Percentiles rank a stretch among this genome's conserved stretches.
These are phyloP conservation scores for Listrodromus nycthemerus DNA, from an alignment of 2,888 invertebrate genomes.

Conservation along the genomic window DNA sequence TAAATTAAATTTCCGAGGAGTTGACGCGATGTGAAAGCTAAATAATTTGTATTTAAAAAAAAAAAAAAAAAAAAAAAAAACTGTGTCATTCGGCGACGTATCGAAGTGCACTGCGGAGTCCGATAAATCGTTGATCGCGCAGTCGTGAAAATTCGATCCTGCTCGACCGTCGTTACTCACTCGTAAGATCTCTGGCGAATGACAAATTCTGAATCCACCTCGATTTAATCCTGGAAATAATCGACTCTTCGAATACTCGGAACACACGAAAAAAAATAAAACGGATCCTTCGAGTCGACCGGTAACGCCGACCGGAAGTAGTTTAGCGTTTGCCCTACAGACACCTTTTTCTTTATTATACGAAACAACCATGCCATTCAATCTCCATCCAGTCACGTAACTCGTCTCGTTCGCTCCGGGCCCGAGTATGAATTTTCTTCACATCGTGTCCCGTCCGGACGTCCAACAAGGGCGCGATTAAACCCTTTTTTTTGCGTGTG, in stretches of 20 bases:
- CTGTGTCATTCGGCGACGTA: background rate
- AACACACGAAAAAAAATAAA: background rate
- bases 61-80: slow-evolving; percentile 14
- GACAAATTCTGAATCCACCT: background rate
- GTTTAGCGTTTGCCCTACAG: background rate
- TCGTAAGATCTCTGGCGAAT: slow-evolving; percentile 49
- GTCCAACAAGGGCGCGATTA: too few species aligned
- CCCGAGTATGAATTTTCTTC: too few species aligned
- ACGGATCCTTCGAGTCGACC: background rate
- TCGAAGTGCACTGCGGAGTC: slow-evolving; percentile 26
- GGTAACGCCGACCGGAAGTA: slow-evolving; percentile 7
- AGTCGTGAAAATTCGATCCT: slow-evolving; percentile 21
- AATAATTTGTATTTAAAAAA: background rate
- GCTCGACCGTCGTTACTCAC: slow-evolving; percentile 39
- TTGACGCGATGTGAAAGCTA: slow-evolving; percentile 37
- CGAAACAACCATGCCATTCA: slow-evolving; percentile 32
- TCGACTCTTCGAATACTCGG: slow-evolving; percentile 37
- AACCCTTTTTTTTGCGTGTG: too few species aligned
- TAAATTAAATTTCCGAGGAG: background rate
- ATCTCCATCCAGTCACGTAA: background rate
- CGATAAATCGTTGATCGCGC: slow-evolving; percentile 42
- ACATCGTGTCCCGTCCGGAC: too few species aligned
- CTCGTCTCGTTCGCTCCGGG: background rate
- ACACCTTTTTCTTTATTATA: background rate
- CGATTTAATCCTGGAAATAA: slow-evolving; percentile 10